Evolutionary conservation across 2,113 vertebrate genomes (phyloP).

Genomic region (Nibea coibor): DNA sequence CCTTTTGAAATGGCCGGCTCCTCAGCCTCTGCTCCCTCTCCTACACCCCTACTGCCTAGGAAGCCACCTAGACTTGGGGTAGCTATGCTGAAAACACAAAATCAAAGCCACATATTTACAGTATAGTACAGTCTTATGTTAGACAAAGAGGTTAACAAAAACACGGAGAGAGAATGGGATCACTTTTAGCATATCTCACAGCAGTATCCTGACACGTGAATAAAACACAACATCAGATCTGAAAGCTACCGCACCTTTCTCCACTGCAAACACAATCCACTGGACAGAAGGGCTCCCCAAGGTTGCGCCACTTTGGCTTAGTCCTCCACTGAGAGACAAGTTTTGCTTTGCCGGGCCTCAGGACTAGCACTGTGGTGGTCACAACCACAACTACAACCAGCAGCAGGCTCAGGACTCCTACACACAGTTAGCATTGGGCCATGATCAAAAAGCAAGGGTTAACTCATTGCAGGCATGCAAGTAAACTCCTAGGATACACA

Average conservation of each 20-base stretch:
- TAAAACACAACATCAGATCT: not conserved
- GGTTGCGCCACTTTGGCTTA: slow-evolving; percentile 90
- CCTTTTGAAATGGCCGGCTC: slow-evolving; percentile 79
- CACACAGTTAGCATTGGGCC: slow-evolving; percentile 18
- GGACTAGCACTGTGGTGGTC: slow-evolving; percentile 83
- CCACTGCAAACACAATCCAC: slow-evolving; percentile 78
- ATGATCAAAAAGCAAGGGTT: not conserved
- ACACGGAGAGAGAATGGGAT: not conserved
- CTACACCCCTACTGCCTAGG: slow-evolving; percentile 73
- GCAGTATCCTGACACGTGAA: not conserved
- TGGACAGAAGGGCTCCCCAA: slow-evolving; percentile 85
- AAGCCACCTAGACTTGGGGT: slow-evolving; percentile 53
- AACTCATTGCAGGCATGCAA: not conserved
- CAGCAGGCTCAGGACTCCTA: slow-evolving; percentile 83
- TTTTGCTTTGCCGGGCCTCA: slow-evolving; percentile 80
- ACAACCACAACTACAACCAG: slow-evolving; percentile 81
- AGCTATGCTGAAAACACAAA: slow-evolving; percentile 60
- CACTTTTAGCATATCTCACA: not conserved
- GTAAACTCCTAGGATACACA: slow-evolving; percentile 52
- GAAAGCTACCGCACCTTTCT: slow-evolving; percentile 78
- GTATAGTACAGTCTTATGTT: not conserved
- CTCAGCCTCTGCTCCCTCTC: slow-evolving; percentile 83
- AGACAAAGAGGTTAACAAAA: not conserved
- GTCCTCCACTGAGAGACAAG: slow-evolving; percentile 78
- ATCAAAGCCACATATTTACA: not conserved